Base-by-base conservation (phyloP, 2,797 vertebrate genomes). In the Microctenopoma steveboyesi region DNA sequence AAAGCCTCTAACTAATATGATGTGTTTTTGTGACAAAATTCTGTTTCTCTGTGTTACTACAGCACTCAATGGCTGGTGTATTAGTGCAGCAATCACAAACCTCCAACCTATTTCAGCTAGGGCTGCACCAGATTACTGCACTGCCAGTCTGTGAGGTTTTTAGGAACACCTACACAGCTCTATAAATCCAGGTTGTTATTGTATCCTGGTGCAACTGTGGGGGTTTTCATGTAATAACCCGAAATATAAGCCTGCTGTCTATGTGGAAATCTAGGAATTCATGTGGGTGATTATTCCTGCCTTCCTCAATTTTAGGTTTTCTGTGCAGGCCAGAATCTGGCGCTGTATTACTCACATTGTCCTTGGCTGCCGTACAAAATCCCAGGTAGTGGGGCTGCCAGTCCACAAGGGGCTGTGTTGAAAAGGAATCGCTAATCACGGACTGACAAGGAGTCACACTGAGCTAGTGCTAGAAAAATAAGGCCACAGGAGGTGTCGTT, bases 341-440 rank as follows among this genome's bases (percentile, higher is more conserved):
- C 60, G 0, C 45, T 13, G 7, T 73, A 75, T 84, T 71, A 74
- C 75, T 86, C 78, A 64, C 54, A 73, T 66, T 76, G 74, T 82
- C 85, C 45, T 79, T 87, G 78, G 85, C 76, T 64, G 28, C 45
- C 46, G 48, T 47, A 73, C 57, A 77, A 54, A 73, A 66, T 65
- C 52, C 50, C 27, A 76, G 52, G 76, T 79, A 79, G 53, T 52
- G 46, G 63, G 57, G 66, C 66, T 64, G 45, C 54, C 58, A 48
- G 74, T 59, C 46, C 70, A 72, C 14, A 12, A 61, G 58, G 79
- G 71, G 62, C 62, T 49, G 27, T 35, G 70, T 72, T 87, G 74
- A 84, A 88, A 84, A 72, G 58, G 83, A 87, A 87, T 86, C n/a
- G 27, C 18, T 81, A 81, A 88, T 84, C 56, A 74, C 60, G 28